Percentiles rank a stretch among this genome's conserved stretches.
These are phyloP conservation scores for Mixornis gularis DNA, from an alignment of 2,113 vertebrate genomes.

Conservation along the genomic window DNA sequence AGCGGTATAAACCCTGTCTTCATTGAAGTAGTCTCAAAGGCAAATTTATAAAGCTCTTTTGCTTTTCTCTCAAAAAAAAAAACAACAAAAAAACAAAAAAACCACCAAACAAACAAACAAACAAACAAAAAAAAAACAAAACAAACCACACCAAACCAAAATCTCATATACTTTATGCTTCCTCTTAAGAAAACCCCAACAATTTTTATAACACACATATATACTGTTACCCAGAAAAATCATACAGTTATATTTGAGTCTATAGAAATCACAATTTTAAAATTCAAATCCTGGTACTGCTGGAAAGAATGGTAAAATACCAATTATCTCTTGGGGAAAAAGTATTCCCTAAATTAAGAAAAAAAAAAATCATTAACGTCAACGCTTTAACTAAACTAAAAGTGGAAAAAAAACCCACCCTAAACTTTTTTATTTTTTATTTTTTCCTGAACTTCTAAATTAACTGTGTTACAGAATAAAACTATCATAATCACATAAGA, in stretches of 20 bases:
- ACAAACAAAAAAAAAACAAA: too few species aligned
- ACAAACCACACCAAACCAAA: too few species aligned
- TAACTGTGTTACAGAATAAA: background rate
- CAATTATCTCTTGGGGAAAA: background rate
- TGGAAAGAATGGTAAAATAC: background rate
- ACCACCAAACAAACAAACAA: too few species aligned
- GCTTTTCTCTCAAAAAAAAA: background rate
- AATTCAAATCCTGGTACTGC: background rate
- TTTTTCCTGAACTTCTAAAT: background rate
- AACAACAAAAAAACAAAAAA: too few species aligned
- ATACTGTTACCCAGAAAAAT: background rate
- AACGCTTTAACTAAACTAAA: background rate
- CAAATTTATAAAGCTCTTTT: background rate
- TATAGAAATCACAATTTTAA: background rate
- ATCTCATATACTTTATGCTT: background rate
- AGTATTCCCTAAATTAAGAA: background rate
- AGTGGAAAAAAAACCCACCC: fast-evolving
- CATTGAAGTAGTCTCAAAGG: background rate
- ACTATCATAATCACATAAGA: background rate
- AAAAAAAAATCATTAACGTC: background rate
- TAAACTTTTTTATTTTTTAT: background rate
- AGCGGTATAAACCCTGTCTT: background rate
- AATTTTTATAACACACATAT: background rate
- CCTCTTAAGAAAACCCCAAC: background rate
- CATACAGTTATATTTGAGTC: background rate